Evolutionary conservation across 2,797 vertebrate genomes (phyloP), one percentile per base, ranked within the genome.

Genomic region (Trematomus bernacchii): DNA sequence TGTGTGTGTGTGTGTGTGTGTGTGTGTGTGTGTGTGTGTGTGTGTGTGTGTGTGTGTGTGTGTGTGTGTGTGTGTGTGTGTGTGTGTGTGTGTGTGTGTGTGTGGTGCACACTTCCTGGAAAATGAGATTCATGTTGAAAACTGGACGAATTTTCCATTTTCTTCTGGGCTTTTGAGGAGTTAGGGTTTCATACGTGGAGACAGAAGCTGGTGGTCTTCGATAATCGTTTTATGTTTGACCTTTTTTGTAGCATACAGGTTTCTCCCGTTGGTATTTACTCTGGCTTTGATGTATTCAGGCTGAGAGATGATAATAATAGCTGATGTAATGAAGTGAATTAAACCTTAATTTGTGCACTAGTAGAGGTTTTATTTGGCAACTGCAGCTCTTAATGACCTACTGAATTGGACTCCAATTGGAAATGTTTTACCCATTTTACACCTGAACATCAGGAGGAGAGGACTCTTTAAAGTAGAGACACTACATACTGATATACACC

Each of bases 81-180:
- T 21, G 51, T 1, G 53, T 7, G 1, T 37, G 5, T 46, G 30
- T n/a, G 10, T 15, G 18, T 60, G 1, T 12, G 14, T 21, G 16
- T 9, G 21, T 23, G n/a, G 3, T 16, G 27, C 47, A 11, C 21
- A 43, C 46, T 57, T 65, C 13, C 6, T 23, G 30, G n/a, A 70
- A 66, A 74, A 71, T 71, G 23, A 64, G 53, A 51, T 44, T 51
- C 0, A 13, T 13, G 43, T 51, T 75, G 37, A 77, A 70, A 73
- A 48, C 16, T 9, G 0, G 15, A 30, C 10, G 50, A 16, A 7
- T 53, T 44, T 63, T 12, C 63, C 21, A 10, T 15, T 48, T 66
- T 12, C 6, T 15, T 51, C 40, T 2, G 30, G 18, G 16, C 50
- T 44, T 59, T 44, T 61, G 40, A 30, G 37, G 18, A 18, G 27